phyloP scores from a whole-genome alignment of 2,113 vertebrate genomes.

The Stigmatopora nigra region DNA sequence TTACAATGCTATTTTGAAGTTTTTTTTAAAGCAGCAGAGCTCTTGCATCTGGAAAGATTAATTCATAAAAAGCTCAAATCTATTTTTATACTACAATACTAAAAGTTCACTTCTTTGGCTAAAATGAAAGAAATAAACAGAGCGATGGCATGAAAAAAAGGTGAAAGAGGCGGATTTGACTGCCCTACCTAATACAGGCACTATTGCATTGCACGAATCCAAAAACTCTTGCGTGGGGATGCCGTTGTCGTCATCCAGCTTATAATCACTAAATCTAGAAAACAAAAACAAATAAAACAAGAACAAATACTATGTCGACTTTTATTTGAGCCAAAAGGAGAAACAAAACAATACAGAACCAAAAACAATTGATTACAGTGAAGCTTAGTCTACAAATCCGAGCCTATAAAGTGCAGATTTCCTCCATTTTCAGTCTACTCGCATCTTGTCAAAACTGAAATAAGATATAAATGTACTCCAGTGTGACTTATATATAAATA shows the following conservation, averaged over 20 bases:
- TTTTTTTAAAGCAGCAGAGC: no score
- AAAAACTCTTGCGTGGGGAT: slow-evolving; percentile 94
- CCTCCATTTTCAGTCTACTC: no score
- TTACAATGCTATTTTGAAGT: no score
- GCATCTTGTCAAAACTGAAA: no score
- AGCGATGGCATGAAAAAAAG: slow-evolving; percentile 10
- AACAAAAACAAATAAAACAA: slow-evolving; percentile 51
- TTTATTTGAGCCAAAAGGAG: slow-evolving; percentile 57
- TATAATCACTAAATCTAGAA: slow-evolving; percentile 94
- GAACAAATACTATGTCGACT: slow-evolving; percentile 23
- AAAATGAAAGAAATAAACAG: neutral
- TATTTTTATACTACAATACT: no score
- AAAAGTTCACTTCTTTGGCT: no score
- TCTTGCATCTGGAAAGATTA: no score
- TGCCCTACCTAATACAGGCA: slow-evolving; percentile 91
- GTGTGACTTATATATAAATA: no score
- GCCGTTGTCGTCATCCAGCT: slow-evolving; percentile 85
- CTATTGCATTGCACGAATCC: slow-evolving; percentile 96
- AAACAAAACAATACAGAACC: slow-evolving; percentile 40
- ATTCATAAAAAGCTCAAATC: no score
- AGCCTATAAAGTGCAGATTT: slow-evolving; percentile 49
- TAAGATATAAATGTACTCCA: no score
- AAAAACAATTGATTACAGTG: slow-evolving; percentile 19
- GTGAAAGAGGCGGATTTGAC: slow-evolving; percentile 38
- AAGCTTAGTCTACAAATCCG: neutral